Evolutionary conservation across 2,888 invertebrate species (phyloP), one percentile per base, ranked within the genome.

Genomic region (Vannuccia rotundouncinata): DNA sequence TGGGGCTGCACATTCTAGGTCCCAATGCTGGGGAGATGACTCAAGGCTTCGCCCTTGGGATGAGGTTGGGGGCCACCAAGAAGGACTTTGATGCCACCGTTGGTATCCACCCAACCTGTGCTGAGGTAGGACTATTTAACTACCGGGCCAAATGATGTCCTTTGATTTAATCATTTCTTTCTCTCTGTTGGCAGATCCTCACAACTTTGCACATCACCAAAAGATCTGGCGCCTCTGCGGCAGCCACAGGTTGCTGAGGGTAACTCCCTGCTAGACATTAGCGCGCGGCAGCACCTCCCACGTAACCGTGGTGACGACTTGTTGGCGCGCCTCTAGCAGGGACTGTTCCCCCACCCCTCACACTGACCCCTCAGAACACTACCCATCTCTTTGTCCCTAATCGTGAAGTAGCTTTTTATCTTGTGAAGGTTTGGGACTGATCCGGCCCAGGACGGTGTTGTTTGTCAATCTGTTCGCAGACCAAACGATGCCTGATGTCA

Each of bases 241-340:
- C 92, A 85, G 94, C 94, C 77, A 93, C 94, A 73, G 93, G 94
- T 79, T 96, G 96, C 91, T 96, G 95, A 92, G 95, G 95, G 91
- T 95, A 95, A 88, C 82, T 83, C 83, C 85, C 83, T 74, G 60
- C n/a, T 25, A 25, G 45, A 45, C 45, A 5, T 10, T 10, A 17
- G 45, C 45, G 5, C 10, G 45, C 45, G 45, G 5, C 45, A 45
- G n/a, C n/a, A n/a, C n/a, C n/a, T n/a, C n/a, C n/a, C n/a, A n/a
- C n/a, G n/a, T n/a, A n/a, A n/a, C n/a, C n/a, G n/a, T n/a, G n/a
- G n/a, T n/a, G n/a, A n/a, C n/a, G n/a, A n/a, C n/a, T n/a, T n/a
- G n/a, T n/a, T n/a, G n/a, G n/a, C n/a, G n/a, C n/a, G n/a, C n/a
- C n/a, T n/a, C n/a, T n/a, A n/a, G n/a, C n/a, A n/a, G n/a, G n/a